phyloP scores from a whole-genome alignment of 2,797 vertebrate species.

The Brachyrhaphis roseni region DNA sequence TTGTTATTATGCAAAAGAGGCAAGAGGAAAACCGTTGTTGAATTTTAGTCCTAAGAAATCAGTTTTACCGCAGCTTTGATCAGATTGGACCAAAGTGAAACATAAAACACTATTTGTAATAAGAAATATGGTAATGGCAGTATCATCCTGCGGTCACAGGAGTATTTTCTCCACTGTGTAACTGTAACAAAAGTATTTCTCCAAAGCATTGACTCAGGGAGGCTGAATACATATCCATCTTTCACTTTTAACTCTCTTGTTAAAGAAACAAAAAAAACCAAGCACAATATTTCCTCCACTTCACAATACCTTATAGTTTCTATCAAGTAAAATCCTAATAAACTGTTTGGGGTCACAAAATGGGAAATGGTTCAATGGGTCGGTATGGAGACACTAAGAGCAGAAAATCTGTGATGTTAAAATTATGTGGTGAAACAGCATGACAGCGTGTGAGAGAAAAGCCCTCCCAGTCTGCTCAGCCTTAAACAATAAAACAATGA shows the following conservation, averaged over 20 bases:
- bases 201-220: background rate
- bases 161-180: background rate
- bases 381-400: background rate
- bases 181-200: background rate
- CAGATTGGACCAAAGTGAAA: background rate
- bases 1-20: background rate
- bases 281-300: background rate
- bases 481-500: conserved; percentile 78
- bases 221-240: background rate
- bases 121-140: background rate
- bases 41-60: background rate
- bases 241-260: background rate
- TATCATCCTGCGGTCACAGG: background rate
- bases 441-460: conserved; percentile 51
- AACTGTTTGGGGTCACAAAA: background rate
- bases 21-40: background rate
- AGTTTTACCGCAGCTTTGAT: background rate
- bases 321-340: background rate
- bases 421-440: conserved; percentile 28
- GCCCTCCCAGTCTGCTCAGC: conserved; percentile 59
- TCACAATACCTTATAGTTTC: background rate
- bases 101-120: background rate
- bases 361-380: background rate
- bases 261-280: background rate
- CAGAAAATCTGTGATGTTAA: conserved; percentile 10